Conservation (phyloP, 2,113 vertebrate genomes). For the Brachyistius frenatus region DNA sequence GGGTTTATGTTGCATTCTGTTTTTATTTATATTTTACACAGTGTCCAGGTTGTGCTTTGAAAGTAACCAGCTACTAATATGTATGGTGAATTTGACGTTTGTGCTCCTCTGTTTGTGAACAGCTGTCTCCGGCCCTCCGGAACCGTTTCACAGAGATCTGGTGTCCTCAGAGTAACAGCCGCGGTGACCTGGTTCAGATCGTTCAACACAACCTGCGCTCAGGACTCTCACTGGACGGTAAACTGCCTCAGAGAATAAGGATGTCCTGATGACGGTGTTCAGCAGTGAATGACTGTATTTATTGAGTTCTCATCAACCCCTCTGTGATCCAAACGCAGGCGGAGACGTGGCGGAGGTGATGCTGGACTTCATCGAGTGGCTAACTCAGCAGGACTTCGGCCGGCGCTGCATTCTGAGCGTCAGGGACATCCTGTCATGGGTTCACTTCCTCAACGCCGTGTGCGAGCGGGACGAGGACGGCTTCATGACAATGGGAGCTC, state of each 20-base stretch:
- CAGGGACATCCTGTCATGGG: slow-evolving; percentile 94
- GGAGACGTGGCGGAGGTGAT: slow-evolving; percentile 91
- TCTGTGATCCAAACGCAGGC: slow-evolving; percentile 74
- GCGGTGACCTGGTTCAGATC: slow-evolving; percentile 91
- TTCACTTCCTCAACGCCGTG: slow-evolving; percentile 92
- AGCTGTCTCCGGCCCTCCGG: slow-evolving; percentile 96
- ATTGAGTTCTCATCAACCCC: neutral
- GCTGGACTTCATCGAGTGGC: slow-evolving; percentile 96
- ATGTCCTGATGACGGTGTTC: neutral
- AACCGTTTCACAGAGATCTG: slow-evolving; percentile 99
- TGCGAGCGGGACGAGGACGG: slow-evolving; percentile 75
- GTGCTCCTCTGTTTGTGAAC: slow-evolving; percentile 30
- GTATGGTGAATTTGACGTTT: neutral
- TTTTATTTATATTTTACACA: too few species aligned
- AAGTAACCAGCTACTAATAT: neutral
- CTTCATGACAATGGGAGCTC: slow-evolving; percentile 77
- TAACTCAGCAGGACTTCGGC: slow-evolving; percentile 93
- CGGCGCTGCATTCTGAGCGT: slow-evolving; percentile 92
- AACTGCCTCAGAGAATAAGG: slow-evolving; percentile 20
- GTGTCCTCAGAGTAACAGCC: slow-evolving; percentile 93
- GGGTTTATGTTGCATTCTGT: too few species aligned
- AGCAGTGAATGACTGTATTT: neutral
- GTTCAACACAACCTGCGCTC: slow-evolving; percentile 91
- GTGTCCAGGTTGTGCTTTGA: neutral
- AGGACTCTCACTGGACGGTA: slow-evolving; percentile 85